Evolutionary conservation across 2,888 invertebrate genomes (phyloP), one percentile per base, ranked within the genome.

Genomic region (Polymixis lichenea): DNA sequence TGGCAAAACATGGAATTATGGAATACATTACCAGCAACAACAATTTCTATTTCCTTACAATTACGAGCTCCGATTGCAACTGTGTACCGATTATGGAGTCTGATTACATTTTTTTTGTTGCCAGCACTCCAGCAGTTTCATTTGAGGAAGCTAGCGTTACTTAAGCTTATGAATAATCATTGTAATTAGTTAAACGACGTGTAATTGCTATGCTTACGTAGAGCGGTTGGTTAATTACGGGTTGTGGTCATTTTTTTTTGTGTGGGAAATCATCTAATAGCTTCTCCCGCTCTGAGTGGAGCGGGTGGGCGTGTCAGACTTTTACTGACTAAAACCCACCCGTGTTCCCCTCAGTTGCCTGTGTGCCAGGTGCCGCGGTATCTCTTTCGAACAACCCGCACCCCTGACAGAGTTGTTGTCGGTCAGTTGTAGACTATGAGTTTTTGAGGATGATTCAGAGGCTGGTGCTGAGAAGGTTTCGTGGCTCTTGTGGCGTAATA

Each of bases 121-220:
- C n/a, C 19, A 65, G 25, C 62, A 19, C 62, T 81, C n/a, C 22
- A 65, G 25, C 62, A 19, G 65, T 81, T 84, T 77, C 73, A 53
- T 66, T 78, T 49, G 60, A 85, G 85, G 82, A 86, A 87, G 66
- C 32, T 46, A 51, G 56, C 65, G 17, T 77, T 82, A 74, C 76
- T 72, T 69, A 80, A 78, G 75, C 56, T 64, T 73, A 74, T 86
- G 82, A 86, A 88, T 84, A 87, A 85, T 82, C 13, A 82, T 82
- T 81, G 58, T 73, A 73, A 83, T 76, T 70, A 55, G 46, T 17
- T 80, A 84, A 84, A 73, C 61, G 79, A 73, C 58, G 72, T 64
- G 32, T 77, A 77, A 85, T 87, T 79, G 71, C 84, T 32, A 68
- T 81, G 68, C 25, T 85, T 69, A 66, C 61, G 60, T 60, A 66